phyloP scores from a whole-genome alignment of 2,113 vertebrate genomes.

The Phodopus roborovskii region DNA sequence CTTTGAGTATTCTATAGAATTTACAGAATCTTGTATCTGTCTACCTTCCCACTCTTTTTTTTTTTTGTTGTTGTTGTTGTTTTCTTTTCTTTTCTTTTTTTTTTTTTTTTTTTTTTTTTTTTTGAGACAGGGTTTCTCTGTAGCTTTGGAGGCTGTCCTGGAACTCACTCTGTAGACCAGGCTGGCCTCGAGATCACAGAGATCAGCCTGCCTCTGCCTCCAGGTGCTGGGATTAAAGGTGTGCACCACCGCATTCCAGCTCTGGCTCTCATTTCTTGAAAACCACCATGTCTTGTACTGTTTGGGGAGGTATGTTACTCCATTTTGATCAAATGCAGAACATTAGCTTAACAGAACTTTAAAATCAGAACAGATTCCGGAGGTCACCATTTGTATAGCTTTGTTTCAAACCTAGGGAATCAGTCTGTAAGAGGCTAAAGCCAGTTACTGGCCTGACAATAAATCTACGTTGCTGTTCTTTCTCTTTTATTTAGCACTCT shows the following conservation, averaged over 20 bases:
- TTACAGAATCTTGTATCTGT: background rate
- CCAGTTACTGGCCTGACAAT: background rate
- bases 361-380: conserved; percentile 45
- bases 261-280: background rate
- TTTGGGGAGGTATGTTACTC: background rate
- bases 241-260: no score
- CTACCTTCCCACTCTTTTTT: background rate
- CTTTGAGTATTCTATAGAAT: background rate
- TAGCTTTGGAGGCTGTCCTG: no score
- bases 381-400: background rate
- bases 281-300: background rate
- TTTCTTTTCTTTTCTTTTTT: no score
- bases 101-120: no score
- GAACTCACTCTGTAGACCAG: no score
- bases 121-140: no score
- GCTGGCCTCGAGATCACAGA: no score
- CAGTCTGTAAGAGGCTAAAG: background rate
- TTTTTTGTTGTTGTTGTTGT: no score
- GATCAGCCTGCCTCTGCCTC: no score
- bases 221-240: no score
- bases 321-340: background rate
- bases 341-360: background rate
- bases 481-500: background rate
- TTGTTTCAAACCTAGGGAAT: conserved; percentile 20
- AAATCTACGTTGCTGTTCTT: background rate